Evolutionary conservation across 2,888 invertebrate genomes (phyloP), one percentile per base, ranked within the genome.

Genomic region (Drosophila flavopinicola): DNA sequence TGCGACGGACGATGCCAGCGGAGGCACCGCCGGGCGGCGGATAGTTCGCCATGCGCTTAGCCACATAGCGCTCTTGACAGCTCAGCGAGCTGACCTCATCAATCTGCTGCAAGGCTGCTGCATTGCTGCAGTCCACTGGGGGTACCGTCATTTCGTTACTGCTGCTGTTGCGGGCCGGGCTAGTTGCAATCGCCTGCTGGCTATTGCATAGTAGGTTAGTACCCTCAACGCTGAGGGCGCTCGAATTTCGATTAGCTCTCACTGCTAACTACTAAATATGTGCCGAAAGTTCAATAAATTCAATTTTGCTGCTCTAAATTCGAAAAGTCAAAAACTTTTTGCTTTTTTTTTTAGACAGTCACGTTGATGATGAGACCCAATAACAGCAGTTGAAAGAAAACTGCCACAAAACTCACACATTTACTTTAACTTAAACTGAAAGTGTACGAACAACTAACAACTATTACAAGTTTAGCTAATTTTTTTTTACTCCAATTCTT

Each of bases 11-110:
- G 7, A 13, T 24, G 6, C 1, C 7, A 5, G 9, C 6, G 6
- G n/a, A n/a, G n/a, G n/a, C n/a, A n/a, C 3, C 11, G 0, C 4
- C 6, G 1, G 32, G 5, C 0, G 80, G 86, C 9, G 80, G 73
- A n/a, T 39, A 84, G 10, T 58, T 65, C 4, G 42, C 13, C 53
- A 83, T 32, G 5, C 35, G 54, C 3, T 41, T 51, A 4, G 17
- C 15, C 25, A 69, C 7, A 30, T 60, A 61, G 3, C 56, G 73
- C 1, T 68, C 56, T 23, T 52, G 48, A 20, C 59, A 24, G 13
- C 10, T 33, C 2, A 45, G 32, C 2, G 27, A 3, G 25, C 10
- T 7, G 3, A 3, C 13, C 5, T 35, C 41, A 6, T 30, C 24
- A 6, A 3, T 4, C 11, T 3, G 24, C 15, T 15, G 25, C 9